Evolutionary conservation across 2,888 invertebrate genomes (phyloP), one percentile per base, ranked within the genome.

Genomic region (Drosophila monieri): DNA sequence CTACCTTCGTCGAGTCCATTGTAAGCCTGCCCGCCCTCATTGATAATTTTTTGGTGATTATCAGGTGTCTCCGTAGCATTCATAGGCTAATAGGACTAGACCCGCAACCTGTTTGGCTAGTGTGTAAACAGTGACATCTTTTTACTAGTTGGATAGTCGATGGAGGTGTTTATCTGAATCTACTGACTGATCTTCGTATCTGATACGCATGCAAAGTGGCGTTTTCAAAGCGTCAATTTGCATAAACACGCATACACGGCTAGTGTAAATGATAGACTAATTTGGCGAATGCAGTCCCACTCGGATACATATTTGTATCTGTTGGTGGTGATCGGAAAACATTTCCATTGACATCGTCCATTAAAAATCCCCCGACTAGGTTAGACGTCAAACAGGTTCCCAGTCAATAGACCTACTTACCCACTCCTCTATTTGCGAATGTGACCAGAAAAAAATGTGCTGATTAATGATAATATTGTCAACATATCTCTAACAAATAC

Each of bases 21-120:
- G 65, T 77, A 64, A 77, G 74, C 57, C 48, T 2, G 35, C n/a
- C 44, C 60, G 47, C 61, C 54, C 41, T 66, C 51, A 65, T 51
- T 51, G 48, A 64, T 41, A 52, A 43, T 23, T 15, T 37, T 37
- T 30, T 30, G 27, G 51, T 37, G 43, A 41, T 10, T 48, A 62
- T 44, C 30, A 52, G 21, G 15, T 37, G 32, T 21, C 49, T 48
- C 18, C 18, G 6, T 30, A 10, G 27, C 44, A 65, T 59, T 59
- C 35, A 27, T 37, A 59, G 35, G 44, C 59, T 35, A 59, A 57
- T 59, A 35, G 32, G 44, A 25, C 37, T n/a, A 12, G 21, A 41
- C 18, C 39, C 39, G n/a, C 43, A 67, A 64, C 64, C 64, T 53
- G 64, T 64, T 64, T 64, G 10, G 18, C 14, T 64, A 37, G 52